These are phyloP conservation scores for Callosobruchus maculatus DNA, from an alignment of 2,888 invertebrate genomes.

Conservation along the genomic window DNA sequence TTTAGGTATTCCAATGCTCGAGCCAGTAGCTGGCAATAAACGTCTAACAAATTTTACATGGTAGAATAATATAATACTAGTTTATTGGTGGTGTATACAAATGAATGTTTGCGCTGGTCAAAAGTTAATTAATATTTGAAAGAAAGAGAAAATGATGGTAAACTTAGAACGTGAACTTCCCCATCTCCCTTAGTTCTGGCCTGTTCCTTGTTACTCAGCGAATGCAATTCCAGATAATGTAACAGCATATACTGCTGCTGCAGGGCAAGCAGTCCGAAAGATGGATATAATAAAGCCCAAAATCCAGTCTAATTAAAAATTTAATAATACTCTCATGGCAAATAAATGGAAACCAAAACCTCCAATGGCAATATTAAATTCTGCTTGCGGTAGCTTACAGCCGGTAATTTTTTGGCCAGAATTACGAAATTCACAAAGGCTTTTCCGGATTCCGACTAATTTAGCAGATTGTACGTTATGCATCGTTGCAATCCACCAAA, in stretches of 20 bases:
- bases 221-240: not conserved
- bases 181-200: not conserved
- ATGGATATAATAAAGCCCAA: not conserved
- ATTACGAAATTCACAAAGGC: not conserved
- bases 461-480: not conserved
- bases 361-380: not conserved
- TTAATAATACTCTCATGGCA: not conserved
- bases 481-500: too few species aligned
- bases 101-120: too few species aligned
- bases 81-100: too few species aligned
- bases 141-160: too few species aligned
- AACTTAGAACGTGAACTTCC: too few species aligned
- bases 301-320: not conserved
- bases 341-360: not conserved
- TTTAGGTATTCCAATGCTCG: too few species aligned
- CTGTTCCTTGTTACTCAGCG: not conserved
- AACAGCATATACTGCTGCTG: not conserved
- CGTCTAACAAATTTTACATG: too few species aligned
- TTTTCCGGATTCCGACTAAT: not conserved
- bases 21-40: too few species aligned
- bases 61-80: too few species aligned
- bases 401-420: not conserved
- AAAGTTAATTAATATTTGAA: too few species aligned
- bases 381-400: not conserved
- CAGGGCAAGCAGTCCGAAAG: not conserved